Percentiles rank a stretch among this genome's conserved stretches.
These are phyloP conservation scores for Heliconius sara DNA, from an alignment of 2,888 invertebrate species.

Conservation along the genomic window DNA sequence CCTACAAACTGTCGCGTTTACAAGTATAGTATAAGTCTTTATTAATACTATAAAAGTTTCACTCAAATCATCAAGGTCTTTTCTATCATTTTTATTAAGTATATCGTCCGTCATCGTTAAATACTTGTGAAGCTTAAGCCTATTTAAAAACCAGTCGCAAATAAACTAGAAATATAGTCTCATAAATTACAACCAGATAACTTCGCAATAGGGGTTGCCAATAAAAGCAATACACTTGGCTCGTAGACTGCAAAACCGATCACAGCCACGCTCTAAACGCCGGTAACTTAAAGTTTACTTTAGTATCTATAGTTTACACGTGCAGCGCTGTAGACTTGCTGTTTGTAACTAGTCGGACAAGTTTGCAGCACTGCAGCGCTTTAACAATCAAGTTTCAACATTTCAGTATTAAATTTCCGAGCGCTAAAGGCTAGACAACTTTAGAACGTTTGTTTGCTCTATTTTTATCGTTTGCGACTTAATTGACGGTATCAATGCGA, in stretches of 20 bases:
- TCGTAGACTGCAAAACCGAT: constrained; percentile 58
- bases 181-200: constrained; percentile 24
- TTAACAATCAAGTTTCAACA: constrained; percentile 42
- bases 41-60: not conserved
- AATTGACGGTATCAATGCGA: constrained; percentile 59
- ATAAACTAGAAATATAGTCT: constrained; percentile 18
- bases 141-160: not conserved
- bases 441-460: constrained; percentile 57
- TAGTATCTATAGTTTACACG: constrained; percentile 48
- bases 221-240: constrained; percentile 56
- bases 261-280: constrained; percentile 56
- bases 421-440: constrained; percentile 60
- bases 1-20: no score
- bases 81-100: not conserved
- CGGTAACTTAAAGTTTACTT: constrained; percentile 61
- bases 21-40: no score
- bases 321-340: constrained; percentile 37
- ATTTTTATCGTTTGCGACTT: constrained; percentile 61
- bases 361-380: constrained; percentile 45
- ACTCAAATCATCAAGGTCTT: not conserved
- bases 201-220: constrained; percentile 35
- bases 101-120: not conserved
- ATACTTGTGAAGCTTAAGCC: not conserved
- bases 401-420: constrained; percentile 62
- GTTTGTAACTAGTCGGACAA: constrained; percentile 26